A percentile compares a stretch with the other conserved stretches of the same genome.
Evolutionary conservation across 2,113 vertebrate species (phyloP).

Genomic region (Dissostichus mawsoni): DNA sequence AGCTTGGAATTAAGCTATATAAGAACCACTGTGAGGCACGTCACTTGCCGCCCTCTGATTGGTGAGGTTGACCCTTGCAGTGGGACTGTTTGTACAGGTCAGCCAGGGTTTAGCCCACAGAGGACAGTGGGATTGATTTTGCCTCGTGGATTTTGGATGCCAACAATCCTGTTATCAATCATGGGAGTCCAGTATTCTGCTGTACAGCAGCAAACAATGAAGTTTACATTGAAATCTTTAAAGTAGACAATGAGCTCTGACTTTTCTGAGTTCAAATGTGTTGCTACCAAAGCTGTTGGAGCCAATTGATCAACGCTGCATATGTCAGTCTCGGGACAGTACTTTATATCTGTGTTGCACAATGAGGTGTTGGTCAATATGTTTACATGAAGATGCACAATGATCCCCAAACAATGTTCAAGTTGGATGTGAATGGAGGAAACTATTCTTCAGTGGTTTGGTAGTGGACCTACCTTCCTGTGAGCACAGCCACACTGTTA

Average conservation of each 20-base stretch:
- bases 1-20: constrained; percentile 19
- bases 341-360: constrained; percentile 49
- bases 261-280: constrained; percentile 32
- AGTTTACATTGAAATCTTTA: constrained; percentile 41
- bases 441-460: background rate
- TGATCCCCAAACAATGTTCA: background rate
- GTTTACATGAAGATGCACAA: constrained; percentile 56
- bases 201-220: constrained; percentile 8
- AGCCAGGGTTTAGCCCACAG: background rate
- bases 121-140: constrained; percentile 35
- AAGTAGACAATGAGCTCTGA: constrained; percentile 19
- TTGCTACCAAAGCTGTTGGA: constrained; percentile 66
- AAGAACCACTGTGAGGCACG: constrained; percentile 3
- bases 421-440: background rate
- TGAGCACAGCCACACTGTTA: background rate
- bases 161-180: constrained; percentile 2
- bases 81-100: constrained; percentile 37
- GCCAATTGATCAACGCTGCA: constrained; percentile 30
- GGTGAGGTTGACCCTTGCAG: constrained; percentile 59
- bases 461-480: background rate
- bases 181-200: constrained; percentile 41
- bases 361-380: constrained; percentile 22
- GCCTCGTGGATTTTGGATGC: constrained; percentile 32
- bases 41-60: constrained; percentile 4
- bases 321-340: constrained; percentile 23